These are phyloP conservation scores for Egretta garzetta DNA, from an alignment of 2,113 vertebrate genomes.

Conservation along the genomic window DNA sequence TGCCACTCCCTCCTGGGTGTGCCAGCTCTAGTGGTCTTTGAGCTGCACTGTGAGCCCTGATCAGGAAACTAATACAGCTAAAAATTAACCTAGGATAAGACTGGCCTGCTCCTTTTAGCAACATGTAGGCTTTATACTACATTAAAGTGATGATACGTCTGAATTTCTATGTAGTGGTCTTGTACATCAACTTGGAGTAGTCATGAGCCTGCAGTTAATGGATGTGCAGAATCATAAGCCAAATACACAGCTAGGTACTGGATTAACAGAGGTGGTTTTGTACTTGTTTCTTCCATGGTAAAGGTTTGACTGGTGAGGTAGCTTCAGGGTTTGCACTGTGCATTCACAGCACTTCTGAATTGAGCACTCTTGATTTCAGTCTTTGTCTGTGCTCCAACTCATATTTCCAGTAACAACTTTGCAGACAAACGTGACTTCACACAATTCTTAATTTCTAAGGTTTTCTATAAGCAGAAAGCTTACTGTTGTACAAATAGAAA, in stretches of 20 bases:
- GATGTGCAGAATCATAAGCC: background rate
- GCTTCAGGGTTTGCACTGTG: background rate
- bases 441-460: background rate
- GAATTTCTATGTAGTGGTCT: background rate
- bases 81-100: background rate
- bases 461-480: background rate
- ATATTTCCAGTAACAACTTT: background rate
- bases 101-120: background rate
- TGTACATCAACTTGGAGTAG: background rate
- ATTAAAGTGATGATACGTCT: accelerated
- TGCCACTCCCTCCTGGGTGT: background rate
- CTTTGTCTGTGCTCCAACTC: background rate
- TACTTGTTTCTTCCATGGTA: background rate
- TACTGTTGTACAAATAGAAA: background rate
- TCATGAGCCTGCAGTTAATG: background rate
- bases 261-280: background rate
- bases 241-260: background rate
- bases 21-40: background rate
- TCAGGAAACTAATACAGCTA: background rate
- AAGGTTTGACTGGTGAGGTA: background rate
- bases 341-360: background rate
- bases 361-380: background rate
- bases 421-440: background rate
- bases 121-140: background rate
- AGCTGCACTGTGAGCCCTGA: background rate